Evolutionary conservation across 2,797 vertebrate species (phyloP), one percentile per base, ranked within the genome.

Genomic region (Ambastaia sidthimunki): DNA sequence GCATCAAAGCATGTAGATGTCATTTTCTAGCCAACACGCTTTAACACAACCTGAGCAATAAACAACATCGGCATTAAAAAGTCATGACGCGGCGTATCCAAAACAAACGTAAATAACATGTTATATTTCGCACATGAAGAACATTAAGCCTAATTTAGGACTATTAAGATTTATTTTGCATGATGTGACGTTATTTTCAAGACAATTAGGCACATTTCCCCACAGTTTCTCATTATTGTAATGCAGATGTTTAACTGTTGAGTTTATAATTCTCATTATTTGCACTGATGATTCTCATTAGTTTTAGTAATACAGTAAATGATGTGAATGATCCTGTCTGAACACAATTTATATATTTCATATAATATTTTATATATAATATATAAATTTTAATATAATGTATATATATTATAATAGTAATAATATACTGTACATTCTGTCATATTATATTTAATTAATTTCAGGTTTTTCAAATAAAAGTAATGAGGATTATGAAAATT

Each of bases 61-160:
- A 78, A 54, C 76, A 54, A 63, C 68, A 19, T 19, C 28, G n/a
- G 12, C 57, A 69, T 81, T 76, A 81, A 83, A 83, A 82, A 83
- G 82, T 66, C 71, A 83, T 71, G 72, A 34, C 7, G 12, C 63
- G 71, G n/a, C 48, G 10, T 50, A 50, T 76, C 63, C 48, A 34
- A 73, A 18, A 11, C 15, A 13, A 10, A 55, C 2, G 41, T 18
- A 70, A 16, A 23, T 50, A 15, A 59, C 59, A 41, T 0, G 23
- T 10, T 0, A 44, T 5, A 3, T 28, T 50, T 12, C 18, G 1
- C 16, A 52, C 16, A 50, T 4, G 4, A 50, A 13, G 10, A 18
- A 50, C 48, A 18, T 48, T 5, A 50, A 50, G 48, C 15, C 6
- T 50, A 16, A 18, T 50, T 18, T 50, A 18, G 48, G 48, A 18